Evolutionary conservation across 2,888 invertebrate species (phyloP), one percentile per base, ranked within the genome.

Genomic region (Osedax frankpressi): DNA sequence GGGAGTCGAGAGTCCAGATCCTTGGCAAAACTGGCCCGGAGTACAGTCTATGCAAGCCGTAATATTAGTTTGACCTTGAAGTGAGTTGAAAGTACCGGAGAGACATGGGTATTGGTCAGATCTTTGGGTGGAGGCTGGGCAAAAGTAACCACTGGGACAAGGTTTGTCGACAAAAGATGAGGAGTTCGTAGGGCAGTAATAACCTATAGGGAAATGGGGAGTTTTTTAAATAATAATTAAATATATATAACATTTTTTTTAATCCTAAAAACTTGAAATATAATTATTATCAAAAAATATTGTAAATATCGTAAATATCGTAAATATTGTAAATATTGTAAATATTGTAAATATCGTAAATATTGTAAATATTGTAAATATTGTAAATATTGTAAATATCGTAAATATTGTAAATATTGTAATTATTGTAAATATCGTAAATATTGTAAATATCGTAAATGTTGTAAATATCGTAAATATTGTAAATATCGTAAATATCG

Each of bases 61-160:
- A 14, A 69, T 74, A 76, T 80, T 80, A n/a, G 76, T 79, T 0
- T 80, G 81, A 26, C 78, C 75, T 24, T 78, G 75, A 60, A 78
- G 77, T 2, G 80, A 78, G 71, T 81, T 80, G 75, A 81, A 83
- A 2, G 82, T 82, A 2, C 83, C 83, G 30, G 78, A 70, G 0
- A 80, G 81, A 74, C 83, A 83, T 0, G 79, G 79, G 75, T 77
- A 78, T 74, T 81, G 75, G 30, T 77, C 76, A 3, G 78, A 68
- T 3, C 75, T 73, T 1, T 78, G 77, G 2, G 82, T 82, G 70
- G 79, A 79, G 1, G 67, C 74, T 14, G 81, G 82, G 76, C 83
- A 83, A 78, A 82, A 83, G 76, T 81, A 76, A 28, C 83, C 83
- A 3, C 76, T 71, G 28, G 80, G 81, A 75, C 83, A 83, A 0